A percentile compares a stretch with the other conserved stretches of the same genome.
Evolutionary conservation across 1,140 invertebrate species (phyloP).

Genomic region (Drosophila mojavensis): DNA sequence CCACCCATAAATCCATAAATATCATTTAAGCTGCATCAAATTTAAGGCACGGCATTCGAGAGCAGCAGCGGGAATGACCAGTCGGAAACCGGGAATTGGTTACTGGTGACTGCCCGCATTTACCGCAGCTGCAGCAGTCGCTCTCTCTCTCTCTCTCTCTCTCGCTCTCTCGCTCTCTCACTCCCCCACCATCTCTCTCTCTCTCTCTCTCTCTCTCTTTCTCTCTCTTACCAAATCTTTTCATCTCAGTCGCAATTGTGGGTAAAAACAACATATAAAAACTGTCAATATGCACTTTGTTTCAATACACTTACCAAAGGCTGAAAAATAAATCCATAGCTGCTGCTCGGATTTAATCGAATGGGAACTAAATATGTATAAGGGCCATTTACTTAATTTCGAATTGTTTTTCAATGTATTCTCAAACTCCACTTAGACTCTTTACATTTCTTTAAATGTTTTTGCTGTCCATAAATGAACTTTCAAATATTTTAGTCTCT

Average conservation of each 20-base stretch:
- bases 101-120: not conserved
- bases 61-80: not conserved
- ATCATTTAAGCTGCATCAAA: constrained; percentile 28
- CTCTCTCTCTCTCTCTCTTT: not conserved
- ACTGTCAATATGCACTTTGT: constrained; percentile 26
- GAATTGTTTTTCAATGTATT: no score
- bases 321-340: no score
- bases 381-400: no score
- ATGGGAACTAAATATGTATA: no score
- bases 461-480: no score
- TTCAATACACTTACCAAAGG: not conserved
- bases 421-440: no score
- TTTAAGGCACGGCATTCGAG: constrained; percentile 20
- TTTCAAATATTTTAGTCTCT: no score
- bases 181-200: no score
- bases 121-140: constrained; percentile 15
- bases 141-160: not conserved
- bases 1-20: constrained; percentile 40
- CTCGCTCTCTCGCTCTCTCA: no score
- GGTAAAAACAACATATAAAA: constrained; percentile 4
- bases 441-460: no score
- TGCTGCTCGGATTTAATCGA: no score
- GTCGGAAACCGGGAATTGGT: not conserved
- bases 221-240: not conserved
- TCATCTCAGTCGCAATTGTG: not conserved